phyloP scores from a whole-genome alignment of 2,113 vertebrate genomes.

The Colaptes auratus region DNA sequence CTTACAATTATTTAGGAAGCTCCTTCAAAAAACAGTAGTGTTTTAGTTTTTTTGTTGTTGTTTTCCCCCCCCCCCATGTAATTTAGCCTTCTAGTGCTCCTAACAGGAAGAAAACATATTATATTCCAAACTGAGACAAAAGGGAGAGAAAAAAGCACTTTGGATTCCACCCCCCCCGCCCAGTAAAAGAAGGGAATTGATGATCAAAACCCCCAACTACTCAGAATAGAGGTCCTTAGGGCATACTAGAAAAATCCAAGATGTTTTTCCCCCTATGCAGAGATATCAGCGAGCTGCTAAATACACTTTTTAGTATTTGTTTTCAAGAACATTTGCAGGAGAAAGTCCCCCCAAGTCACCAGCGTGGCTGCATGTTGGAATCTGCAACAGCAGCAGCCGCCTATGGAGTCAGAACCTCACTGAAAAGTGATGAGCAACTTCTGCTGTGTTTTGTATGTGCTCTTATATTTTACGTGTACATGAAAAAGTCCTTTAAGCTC shows the following conservation, averaged over 20 bases:
- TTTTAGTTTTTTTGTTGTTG: no score
- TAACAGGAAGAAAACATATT: constrained; percentile 40
- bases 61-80: no score
- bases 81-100: constrained; percentile 36
- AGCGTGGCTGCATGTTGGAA: neutral
- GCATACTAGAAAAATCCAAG: neutral
- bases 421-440: neutral
- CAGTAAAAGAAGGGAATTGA: neutral
- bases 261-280: neutral
- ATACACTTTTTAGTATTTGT: neutral
- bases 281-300: neutral
- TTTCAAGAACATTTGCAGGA: neutral
- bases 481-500: neutral
- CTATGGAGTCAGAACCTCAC: neutral
- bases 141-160: neutral
- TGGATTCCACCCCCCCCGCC: neutral
- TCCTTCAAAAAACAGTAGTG: neutral
- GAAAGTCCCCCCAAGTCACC: neutral
- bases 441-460: neutral
- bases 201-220: neutral
- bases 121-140: constrained; percentile 32
- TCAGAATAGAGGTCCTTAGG: neutral
- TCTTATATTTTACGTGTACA: neutral
- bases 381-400: neutral
- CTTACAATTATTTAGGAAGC: constrained; percentile 61